phyloP scores from a whole-genome alignment of 2,113 vertebrate genomes.

The Callocephalon fimbriatum region DNA sequence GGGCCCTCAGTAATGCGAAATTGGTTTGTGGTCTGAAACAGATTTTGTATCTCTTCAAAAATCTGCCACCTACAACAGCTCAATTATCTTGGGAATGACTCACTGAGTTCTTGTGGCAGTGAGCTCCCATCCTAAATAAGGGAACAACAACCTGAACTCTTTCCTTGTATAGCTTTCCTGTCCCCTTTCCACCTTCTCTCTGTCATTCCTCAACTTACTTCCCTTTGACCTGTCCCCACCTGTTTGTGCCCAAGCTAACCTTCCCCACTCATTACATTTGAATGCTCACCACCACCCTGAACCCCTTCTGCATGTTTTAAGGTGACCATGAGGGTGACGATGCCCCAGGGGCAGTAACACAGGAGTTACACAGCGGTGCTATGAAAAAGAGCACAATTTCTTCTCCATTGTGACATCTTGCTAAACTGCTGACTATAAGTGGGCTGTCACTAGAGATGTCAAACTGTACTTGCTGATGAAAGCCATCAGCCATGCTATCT shows the following conservation, averaged over 20 bases:
- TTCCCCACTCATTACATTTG: neutral
- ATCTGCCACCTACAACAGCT: conserved; percentile 50
- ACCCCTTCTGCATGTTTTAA: neutral
- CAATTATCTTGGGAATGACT: conserved; percentile 56
- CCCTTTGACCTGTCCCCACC: neutral
- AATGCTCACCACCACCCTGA: neutral
- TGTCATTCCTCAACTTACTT: neutral
- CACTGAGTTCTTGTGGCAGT: conserved; percentile 41
- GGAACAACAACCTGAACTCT: conserved; percentile 13
- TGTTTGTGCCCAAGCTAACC: neutral
- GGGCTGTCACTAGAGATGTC: neutral
- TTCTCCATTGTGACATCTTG: neutral
- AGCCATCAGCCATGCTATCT: neutral
- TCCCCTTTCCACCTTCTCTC: neutral
- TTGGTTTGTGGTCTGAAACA: conserved; percentile 17
- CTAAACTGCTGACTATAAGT: neutral
- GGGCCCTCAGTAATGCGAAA: neutral
- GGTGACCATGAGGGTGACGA: rapidly evolving
- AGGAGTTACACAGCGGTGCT: neutral
- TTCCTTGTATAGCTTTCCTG: neutral
- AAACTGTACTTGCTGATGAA: neutral
- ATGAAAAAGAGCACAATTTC: rapidly evolving
- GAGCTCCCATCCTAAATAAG: conserved; percentile 29
- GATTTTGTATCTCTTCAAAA: conserved; percentile 43
- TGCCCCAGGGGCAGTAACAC: neutral